Base-by-base conservation (phyloP, 1,140 invertebrate genomes). In the Aphelenchoides besseyi region DNA sequence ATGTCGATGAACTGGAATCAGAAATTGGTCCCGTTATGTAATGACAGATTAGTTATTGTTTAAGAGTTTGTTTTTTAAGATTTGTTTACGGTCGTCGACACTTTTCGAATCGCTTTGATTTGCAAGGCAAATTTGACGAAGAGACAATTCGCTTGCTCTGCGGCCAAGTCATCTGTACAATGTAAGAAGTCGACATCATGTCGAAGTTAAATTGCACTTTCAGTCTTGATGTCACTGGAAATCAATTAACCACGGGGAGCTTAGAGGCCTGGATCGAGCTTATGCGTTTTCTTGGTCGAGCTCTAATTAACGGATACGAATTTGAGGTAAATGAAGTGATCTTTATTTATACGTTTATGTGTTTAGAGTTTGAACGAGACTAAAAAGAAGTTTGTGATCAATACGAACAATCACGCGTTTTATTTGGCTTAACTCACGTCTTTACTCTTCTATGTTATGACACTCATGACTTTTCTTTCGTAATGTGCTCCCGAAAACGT, bases 381-480 rank as follows among this genome's bases (percentile, higher is more conserved):
- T 29, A 74, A 41, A 28, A 68, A 67, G 16, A 68, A 68, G 2
- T 68, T 68, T 32, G 28, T 18, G 1, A 76, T 76, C 29, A 76
- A 76, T 36, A 73, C 68, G n/a, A 76, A 76, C 37, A 69, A 76
- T 66, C 73, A 76, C 62, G 75, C 68, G 18, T 77, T 75, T 5
- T 76, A 69, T 59, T 37, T 76, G 28, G 48, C 59, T 8, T 68
- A 18, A 66, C 12, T 1, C n/a, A n/a, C n/a, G 12, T 26, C 2
- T 1, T 59, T 59, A n/a, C n/a, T n/a, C n/a, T n/a, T n/a, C n/a
- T n/a, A n/a, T n/a, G n/a, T n/a, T n/a, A n/a, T n/a, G n/a, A n/a
- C n/a, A n/a, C n/a, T n/a, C n/a, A n/a, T n/a, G n/a, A n/a, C n/a
- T n/a, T n/a, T n/a, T n/a, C n/a, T n/a, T n/a, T n/a, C n/a, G n/a